Conservation (phyloP, 2,888 invertebrate species). For the Metacarcinus magister region DNA sequence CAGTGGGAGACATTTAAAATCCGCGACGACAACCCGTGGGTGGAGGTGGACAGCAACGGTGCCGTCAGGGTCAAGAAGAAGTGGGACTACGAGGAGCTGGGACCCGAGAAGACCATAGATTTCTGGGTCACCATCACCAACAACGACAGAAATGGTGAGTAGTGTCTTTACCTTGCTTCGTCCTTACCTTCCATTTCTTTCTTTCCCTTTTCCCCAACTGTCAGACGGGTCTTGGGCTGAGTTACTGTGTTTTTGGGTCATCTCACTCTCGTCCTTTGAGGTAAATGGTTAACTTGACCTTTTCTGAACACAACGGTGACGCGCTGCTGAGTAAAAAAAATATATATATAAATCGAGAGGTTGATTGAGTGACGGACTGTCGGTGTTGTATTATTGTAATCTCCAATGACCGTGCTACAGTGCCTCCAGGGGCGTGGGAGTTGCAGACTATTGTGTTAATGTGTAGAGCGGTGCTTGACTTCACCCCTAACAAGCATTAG, state of each 20-base stretch:
- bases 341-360: background rate
- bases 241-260: background rate
- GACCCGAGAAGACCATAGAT: conserved; percentile 97
- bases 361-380: background rate
- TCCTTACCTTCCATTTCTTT: background rate
- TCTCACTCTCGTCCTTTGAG: background rate
- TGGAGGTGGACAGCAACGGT: conserved; percentile 95
- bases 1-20: conserved; percentile 97
- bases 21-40: conserved; percentile 96
- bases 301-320: background rate
- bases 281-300: background rate
- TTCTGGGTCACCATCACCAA: conserved; percentile 93
- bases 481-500: background rate
- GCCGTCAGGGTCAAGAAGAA: conserved; percentile 97
- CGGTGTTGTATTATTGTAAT: background rate
- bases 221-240: background rate
- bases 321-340: no score
- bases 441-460: background rate
- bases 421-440: background rate
- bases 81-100: conserved; percentile 98
- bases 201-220: background rate
- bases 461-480: background rate
- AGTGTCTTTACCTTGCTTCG: background rate
- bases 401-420: background rate
- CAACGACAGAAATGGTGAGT: conserved; percentile 82